A percentile compares a stretch with the other conserved stretches of the same genome.
Evolutionary conservation across 2,113 vertebrate species (phyloP).

Genomic region (Aix galericulata): DNA sequence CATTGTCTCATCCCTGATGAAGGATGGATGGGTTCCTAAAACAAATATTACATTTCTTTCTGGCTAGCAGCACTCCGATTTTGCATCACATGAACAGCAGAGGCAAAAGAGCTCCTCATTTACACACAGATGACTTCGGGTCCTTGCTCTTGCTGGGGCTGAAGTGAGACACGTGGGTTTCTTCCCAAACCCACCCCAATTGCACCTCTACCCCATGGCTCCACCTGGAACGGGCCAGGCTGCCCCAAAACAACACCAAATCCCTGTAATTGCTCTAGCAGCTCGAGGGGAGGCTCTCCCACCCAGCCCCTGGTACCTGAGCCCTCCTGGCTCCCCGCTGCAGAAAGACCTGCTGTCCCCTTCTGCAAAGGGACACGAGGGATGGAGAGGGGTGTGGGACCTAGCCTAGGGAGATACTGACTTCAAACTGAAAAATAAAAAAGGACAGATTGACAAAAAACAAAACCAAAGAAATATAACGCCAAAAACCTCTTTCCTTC

Average conservation of each 20-base stretch:
- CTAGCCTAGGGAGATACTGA: background rate
- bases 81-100: background rate
- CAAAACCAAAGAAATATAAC: background rate
- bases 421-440: background rate
- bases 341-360: background rate
- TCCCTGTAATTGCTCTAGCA: fast-evolving
- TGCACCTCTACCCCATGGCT: fast-evolving
- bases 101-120: background rate
- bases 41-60: background rate
- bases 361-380: background rate
- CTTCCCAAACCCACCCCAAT: background rate
- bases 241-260: background rate
- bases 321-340: background rate
- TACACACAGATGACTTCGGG: background rate
- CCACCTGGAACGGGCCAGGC: background rate
- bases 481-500: background rate
- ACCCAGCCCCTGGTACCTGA: fast-evolving
- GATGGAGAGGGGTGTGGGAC: background rate
- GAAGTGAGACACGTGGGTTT: fast-evolving
- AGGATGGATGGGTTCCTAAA: conserved; percentile 24
- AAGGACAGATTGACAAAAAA: background rate
- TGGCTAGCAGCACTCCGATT: background rate
- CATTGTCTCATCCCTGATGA: background rate
- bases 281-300: background rate
- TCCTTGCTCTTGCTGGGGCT: background rate